These are phyloP conservation scores for Drosophila nr. medialis DNA, from an alignment of 2,888 invertebrate species.

Conservation along the genomic window DNA sequence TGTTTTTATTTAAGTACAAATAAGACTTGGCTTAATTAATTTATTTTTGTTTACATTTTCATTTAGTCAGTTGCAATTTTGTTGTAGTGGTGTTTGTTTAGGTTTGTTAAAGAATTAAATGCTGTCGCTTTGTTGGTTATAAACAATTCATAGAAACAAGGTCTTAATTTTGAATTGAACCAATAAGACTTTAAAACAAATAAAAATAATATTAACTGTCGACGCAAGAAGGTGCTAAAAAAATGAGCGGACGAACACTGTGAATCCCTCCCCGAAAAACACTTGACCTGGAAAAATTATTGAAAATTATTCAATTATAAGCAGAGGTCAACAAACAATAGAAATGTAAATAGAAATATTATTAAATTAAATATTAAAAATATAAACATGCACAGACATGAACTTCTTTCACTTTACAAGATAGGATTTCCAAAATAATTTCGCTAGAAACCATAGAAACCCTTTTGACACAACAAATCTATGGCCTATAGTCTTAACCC, in stretches of 20 bases:
- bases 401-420: not conserved
- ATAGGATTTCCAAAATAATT: not conserved
- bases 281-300: not conserved
- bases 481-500: not conserved
- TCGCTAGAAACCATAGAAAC: conserved; percentile 1
- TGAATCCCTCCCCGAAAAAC: not conserved
- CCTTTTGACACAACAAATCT: conserved; percentile 6
- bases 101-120: not conserved
- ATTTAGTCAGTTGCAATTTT: not conserved
- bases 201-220: not conserved
- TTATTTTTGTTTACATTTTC: not conserved
- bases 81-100: not conserved
- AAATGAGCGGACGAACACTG: not conserved
- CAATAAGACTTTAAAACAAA: not conserved
- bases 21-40: not conserved
- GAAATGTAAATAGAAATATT: not conserved
- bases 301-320: not conserved
- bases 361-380: too few species aligned
- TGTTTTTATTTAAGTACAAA: not conserved
- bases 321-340: not conserved
- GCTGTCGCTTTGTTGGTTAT: not conserved
- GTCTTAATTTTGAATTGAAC: not conserved
- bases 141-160: not conserved
- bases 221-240: not conserved
- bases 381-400: not conserved